Percentiles rank a stretch among this genome's conserved stretches.
Evolutionary conservation across 2,797 vertebrate genomes (phyloP).

Genomic region (Chrysocyon brachyurus): DNA sequence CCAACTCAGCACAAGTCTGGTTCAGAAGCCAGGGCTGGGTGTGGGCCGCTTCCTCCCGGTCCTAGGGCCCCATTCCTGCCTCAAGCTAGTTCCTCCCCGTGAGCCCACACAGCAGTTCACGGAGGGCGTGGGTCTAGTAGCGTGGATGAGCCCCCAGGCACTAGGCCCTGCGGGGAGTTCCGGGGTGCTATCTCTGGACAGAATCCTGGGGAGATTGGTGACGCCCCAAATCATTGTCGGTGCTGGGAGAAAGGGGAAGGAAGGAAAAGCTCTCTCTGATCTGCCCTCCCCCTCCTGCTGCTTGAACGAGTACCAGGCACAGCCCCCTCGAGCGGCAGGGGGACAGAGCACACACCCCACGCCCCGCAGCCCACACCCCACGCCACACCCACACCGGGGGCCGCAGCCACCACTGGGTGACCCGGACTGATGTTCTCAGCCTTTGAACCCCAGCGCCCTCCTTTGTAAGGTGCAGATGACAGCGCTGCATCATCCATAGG

Average conservation of each 20-base stretch:
- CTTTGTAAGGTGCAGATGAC: not conserved
- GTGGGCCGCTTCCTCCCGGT: not conserved
- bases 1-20: not conserved
- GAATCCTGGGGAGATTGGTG: not conserved
- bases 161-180: not conserved
- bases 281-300: not conserved
- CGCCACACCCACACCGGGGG: accelerated
- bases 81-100: not conserved
- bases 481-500: not conserved
- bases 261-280: too few species aligned
- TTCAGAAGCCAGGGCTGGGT: not conserved
- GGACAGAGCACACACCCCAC: too few species aligned
- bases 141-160: not conserved
- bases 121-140: not conserved
- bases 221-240: not conserved
- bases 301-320: too few species aligned
- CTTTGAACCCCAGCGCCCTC: not conserved
- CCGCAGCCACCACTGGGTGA: not conserved
- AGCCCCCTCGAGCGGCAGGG: too few species aligned
- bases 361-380: too few species aligned
- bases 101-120: not conserved
- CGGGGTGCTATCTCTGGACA: not conserved
- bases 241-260: not conserved
- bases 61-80: not conserved
- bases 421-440: not conserved